Evolutionary conservation across 2,113 vertebrate species (phyloP).

Genomic region (Lepus europaeus): DNA sequence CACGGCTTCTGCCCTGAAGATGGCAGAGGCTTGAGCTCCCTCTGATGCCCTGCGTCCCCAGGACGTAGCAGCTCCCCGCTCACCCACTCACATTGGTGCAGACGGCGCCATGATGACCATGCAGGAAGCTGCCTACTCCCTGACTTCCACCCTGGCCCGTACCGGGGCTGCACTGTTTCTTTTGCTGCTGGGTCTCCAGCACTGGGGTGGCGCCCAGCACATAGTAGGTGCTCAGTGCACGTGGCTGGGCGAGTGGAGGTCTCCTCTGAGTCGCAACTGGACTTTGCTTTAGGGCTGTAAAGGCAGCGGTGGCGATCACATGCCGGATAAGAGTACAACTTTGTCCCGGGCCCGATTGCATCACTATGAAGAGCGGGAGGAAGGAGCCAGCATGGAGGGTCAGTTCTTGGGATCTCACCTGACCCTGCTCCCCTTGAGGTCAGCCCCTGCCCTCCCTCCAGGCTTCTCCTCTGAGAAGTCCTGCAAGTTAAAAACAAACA

Average conservation of each 20-base stretch:
- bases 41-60: not conserved
- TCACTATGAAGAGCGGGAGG: not conserved
- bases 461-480: not conserved
- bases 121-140: no score
- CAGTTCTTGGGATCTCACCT: not conserved
- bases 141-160: not conserved
- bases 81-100: no score
- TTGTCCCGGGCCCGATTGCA: not conserved
- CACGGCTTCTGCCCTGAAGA: not conserved
- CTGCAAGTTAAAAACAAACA: no score
- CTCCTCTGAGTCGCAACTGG: not conserved
- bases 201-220: rapidly evolving
- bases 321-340: constrained; percentile 53
- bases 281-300: constrained; percentile 57
- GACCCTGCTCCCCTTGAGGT: not conserved
- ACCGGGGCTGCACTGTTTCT: rapidly evolving
- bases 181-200: no score
- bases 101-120: not conserved
- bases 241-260: not conserved
- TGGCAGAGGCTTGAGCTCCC: not conserved
- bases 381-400: not conserved
- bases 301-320: not conserved
- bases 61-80: not conserved
- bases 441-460: not conserved
- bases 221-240: not conserved